A percentile compares a stretch with the other conserved stretches of the same genome.
Evolutionary conservation across 2,797 vertebrate species (phyloP).

Genomic region (Lerista edwardsae): DNA sequence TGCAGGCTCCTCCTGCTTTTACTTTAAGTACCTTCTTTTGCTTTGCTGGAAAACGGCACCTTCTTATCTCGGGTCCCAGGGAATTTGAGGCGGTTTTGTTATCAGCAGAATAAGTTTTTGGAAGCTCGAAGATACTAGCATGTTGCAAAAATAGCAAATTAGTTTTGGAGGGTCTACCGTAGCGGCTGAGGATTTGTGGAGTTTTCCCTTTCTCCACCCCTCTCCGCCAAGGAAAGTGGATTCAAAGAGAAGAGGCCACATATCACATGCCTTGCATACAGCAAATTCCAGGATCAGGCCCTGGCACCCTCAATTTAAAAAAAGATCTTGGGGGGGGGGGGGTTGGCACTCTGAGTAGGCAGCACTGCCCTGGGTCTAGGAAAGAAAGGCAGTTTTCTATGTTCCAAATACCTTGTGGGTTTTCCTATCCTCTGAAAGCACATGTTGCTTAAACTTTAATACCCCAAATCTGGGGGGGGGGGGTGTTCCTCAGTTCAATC

Average conservation of each 20-base stretch:
- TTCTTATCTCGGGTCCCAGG: slow-evolving; percentile 4
- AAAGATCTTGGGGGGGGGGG: too few relatives aligned
- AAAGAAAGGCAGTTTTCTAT: not conserved
- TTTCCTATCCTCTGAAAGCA: too few relatives aligned
- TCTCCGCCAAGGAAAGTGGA: not conserved
- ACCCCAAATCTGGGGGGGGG: not conserved
- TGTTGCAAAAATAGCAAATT: slow-evolving; percentile 2
- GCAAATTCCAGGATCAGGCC: not conserved
- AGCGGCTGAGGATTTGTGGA: not conserved
- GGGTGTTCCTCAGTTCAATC: not conserved
- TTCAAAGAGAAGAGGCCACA: not conserved
- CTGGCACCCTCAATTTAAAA: not conserved
- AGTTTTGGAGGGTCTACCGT: not conserved
- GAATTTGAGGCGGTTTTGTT: not conserved
- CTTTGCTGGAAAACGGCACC: not conserved
- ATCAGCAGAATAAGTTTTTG: not conserved
- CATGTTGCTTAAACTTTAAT: too few relatives aligned
- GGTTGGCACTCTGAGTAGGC: too few relatives aligned
- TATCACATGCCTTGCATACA: not conserved
- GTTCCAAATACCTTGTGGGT: too few relatives aligned
- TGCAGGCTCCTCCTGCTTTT: not conserved
- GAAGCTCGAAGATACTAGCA: not conserved
- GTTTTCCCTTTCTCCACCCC: not conserved
- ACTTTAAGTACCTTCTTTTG: not conserved
- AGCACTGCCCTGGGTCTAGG: too few relatives aligned